Base-by-base conservation (phyloP, 2,113 vertebrate species). In the Eira barbara region DNA sequence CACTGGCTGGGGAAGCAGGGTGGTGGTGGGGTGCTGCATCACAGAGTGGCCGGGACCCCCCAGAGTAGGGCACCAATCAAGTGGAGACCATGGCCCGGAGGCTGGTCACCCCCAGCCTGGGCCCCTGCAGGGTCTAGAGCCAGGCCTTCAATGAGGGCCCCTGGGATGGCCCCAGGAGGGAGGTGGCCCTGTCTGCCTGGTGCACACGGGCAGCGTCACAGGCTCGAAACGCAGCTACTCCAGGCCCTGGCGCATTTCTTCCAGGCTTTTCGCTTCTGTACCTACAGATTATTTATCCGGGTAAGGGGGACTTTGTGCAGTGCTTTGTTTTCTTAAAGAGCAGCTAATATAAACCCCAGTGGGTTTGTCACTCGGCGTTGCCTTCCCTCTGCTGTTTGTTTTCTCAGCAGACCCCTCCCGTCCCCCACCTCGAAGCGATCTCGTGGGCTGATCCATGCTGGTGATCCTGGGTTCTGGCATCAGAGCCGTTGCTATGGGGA, bases 401-500 rank as follows among this genome's bases (percentile, higher is more conserved):
- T 45, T 49, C 78, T 42, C 65, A 0, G 61, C 84, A 39, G 74
- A 45, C 11, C 27, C 80, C 14, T 2, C 52, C 55, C 0, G 20
- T 12, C 42, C 55, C 74, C 52, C 65, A 12, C 57, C 36, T 14
- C 39, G 1, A 8, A 39, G 73, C 55, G 1, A 42, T 23, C 89
- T 87, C 7, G 9, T 31, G 55, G n/a, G 39, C 21, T 15, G 61
- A 74, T 76, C 89, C 25, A 3, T 15, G 29, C 6, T 69, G 29
- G 2, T 74, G 36, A 95, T 91, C 89, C 95, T 27, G 65, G 90
- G 89, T 49, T 91, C 92, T 96, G 89, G 96, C 96, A 84, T 84
- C 73, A 8, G 78, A 88, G 84, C 85, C 2, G 95, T 98, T 97
- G 92, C 97, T 45, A 97, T 96, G 97, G 97, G 91, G 95, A 97